phyloP scores from a whole-genome alignment of 2,113 vertebrate genomes.

The Phalacrocorax carbo region DNA sequence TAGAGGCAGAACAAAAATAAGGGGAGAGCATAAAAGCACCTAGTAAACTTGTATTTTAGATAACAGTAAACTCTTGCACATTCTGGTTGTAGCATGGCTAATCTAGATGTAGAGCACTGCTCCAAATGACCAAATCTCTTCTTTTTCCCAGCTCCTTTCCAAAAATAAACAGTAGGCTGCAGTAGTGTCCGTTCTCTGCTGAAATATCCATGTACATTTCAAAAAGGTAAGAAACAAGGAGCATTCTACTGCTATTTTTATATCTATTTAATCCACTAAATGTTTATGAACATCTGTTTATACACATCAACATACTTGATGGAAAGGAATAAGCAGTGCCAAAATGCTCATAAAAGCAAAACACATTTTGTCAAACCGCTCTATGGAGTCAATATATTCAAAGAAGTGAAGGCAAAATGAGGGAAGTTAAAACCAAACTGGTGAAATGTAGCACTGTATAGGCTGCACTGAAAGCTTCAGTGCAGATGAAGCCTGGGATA shows the following conservation, averaged over 20 bases:
- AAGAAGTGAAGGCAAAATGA: not conserved
- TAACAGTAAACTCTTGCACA: not conserved
- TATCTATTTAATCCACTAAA: not conserved
- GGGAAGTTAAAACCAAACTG: not conserved
- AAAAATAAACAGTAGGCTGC: not conserved
- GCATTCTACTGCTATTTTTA: not conserved
- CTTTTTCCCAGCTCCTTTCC: not conserved
- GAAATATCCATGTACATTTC: not conserved
- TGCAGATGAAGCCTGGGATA: not conserved
- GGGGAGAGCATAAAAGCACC: not conserved
- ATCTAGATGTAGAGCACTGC: not conserved
- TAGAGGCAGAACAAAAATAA: not conserved
- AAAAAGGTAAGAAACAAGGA: not conserved
- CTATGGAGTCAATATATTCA: not conserved
- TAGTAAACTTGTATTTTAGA: not conserved
- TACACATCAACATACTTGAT: not conserved
- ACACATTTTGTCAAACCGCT: not conserved
- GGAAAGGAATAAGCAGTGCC: not conserved
- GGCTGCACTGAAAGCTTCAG: not conserved
- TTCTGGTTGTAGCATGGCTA: not conserved
- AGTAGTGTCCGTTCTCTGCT: not conserved
- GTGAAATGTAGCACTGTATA: not conserved
- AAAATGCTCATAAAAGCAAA: not conserved
- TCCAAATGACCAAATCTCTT: not conserved
- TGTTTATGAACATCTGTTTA: not conserved